Evolutionary conservation across 2,113 vertebrate species (phyloP).

Genomic region (Propithecus coquereli): DNA sequence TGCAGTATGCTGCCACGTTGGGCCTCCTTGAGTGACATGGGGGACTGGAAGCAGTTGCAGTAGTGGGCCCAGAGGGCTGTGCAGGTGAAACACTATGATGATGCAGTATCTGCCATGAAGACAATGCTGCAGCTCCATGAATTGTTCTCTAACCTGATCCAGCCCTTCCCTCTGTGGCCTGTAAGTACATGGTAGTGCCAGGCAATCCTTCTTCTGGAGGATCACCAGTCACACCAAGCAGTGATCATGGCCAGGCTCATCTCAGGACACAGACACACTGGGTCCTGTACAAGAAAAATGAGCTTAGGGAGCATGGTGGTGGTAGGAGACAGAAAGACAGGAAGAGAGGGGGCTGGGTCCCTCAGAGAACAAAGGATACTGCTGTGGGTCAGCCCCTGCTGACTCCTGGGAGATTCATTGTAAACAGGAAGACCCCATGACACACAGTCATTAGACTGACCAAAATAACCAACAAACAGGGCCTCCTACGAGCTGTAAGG

Average conservation of each 20-base stretch:
- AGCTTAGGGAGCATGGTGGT: neutral
- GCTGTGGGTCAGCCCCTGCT: too few relatives aligned
- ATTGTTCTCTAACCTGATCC: accelerated
- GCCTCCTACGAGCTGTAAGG: too few relatives aligned
- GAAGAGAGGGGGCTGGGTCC: neutral
- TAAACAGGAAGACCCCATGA: too few relatives aligned
- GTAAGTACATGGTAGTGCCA: too few relatives aligned
- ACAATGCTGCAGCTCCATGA: neutral
- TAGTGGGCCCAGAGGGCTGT: too few relatives aligned
- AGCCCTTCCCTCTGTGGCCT: neutral
- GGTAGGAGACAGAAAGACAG: neutral
- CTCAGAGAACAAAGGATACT: neutral
- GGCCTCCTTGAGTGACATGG: neutral
- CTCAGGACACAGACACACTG: neutral
- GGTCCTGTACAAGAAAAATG: accelerated
- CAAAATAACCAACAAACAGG: too few relatives aligned
- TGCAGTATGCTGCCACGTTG: too few relatives aligned
- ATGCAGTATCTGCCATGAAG: neutral
- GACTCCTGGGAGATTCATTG: too few relatives aligned
- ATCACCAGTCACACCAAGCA: neutral
- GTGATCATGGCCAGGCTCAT: neutral
- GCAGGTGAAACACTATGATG: accelerated
- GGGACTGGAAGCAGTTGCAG: neutral
- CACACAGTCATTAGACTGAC: too few relatives aligned
- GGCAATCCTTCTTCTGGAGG: neutral